Evolutionary conservation across 2,888 invertebrate genomes (phyloP).

Genomic region (Eupithecia centaureata): DNA sequence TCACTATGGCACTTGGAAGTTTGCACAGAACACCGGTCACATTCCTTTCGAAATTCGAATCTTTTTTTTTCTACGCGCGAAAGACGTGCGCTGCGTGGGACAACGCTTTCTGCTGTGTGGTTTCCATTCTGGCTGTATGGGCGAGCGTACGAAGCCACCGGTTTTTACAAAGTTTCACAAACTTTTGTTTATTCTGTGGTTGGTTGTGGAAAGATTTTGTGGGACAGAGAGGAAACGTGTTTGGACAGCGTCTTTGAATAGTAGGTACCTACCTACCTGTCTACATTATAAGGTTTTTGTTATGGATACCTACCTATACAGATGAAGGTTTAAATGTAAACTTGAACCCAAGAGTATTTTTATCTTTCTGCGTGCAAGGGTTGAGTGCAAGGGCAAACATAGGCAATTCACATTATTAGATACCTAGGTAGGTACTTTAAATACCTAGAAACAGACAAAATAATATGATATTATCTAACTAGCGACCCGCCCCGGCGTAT

Average conservation of each 20-base stretch:
- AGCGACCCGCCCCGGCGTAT: too few species aligned
- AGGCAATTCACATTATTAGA: too few species aligned
- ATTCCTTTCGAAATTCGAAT: constrained; percentile 70
- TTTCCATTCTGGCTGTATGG: constrained; percentile 21
- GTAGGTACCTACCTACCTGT: not conserved
- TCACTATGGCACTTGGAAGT: constrained; percentile 78
- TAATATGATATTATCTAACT: too few species aligned
- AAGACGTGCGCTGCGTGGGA: constrained; percentile 68
- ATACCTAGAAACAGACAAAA: too few species aligned
- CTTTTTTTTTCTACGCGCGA: constrained; percentile 57
- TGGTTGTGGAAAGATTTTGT: constrained; percentile 68
- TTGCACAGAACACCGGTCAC: constrained; percentile 65
- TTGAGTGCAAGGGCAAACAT: not conserved
- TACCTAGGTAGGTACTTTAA: too few species aligned
- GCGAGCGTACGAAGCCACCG: constrained; percentile 41
- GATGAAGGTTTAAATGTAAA: not conserved
- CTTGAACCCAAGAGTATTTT: not conserved
- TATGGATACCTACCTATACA: not conserved
- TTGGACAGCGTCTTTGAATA: constrained; percentile 55
- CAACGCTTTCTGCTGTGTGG: constrained; percentile 75
- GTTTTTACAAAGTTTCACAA: constrained; percentile 33
- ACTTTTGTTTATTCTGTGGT: constrained; percentile 5
- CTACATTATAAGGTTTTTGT: not conserved
- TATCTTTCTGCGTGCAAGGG: not conserved
- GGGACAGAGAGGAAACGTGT: constrained; percentile 76